phyloP scores from a whole-genome alignment of 2,888 invertebrate species.

The Papilio gigon region DNA sequence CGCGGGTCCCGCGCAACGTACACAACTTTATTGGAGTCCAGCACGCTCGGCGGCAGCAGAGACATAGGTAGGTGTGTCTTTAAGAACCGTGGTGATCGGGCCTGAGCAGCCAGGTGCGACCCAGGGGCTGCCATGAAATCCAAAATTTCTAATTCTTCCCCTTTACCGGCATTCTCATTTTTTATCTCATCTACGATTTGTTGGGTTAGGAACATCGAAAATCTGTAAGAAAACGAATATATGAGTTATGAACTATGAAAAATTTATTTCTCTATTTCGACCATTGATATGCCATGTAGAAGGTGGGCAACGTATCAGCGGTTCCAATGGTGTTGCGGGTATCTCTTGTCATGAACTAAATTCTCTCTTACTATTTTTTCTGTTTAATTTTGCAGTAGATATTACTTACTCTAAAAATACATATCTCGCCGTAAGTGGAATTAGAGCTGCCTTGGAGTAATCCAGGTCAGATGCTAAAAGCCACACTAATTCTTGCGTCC shows the following conservation, averaged over 20 bases:
- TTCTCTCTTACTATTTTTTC: no score
- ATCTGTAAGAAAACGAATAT: slow-evolving; percentile 28
- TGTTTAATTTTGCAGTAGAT: neutral
- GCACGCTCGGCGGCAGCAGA: slow-evolving; percentile 83
- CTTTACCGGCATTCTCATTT: slow-evolving; percentile 19
- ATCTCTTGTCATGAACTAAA: no score
- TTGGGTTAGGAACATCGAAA: slow-evolving; percentile 26
- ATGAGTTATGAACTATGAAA: no score
- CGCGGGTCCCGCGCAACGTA: slow-evolving; percentile 91
- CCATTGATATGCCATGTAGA: no score
- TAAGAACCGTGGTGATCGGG: slow-evolving; percentile 53
- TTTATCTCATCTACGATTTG: neutral
- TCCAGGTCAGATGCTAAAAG: slow-evolving; percentile 39
- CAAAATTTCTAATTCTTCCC: slow-evolving; percentile 13
- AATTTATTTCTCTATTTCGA: no score
- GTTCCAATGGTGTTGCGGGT: no score
- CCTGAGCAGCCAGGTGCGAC: slow-evolving; percentile 13
- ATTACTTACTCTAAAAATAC: slow-evolving; percentile 41
- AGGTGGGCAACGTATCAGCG: no score
- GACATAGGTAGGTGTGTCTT: slow-evolving; percentile 86
- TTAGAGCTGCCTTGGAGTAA: slow-evolving; percentile 33
- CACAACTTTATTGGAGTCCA: slow-evolving; percentile 79
- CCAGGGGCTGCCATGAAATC: slow-evolving; percentile 15
- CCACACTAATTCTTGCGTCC: slow-evolving; percentile 44
- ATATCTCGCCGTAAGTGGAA: slow-evolving; percentile 32